phyloP scores from a whole-genome alignment of 2,113 vertebrate species.

The Neotragus pygmaeus region DNA sequence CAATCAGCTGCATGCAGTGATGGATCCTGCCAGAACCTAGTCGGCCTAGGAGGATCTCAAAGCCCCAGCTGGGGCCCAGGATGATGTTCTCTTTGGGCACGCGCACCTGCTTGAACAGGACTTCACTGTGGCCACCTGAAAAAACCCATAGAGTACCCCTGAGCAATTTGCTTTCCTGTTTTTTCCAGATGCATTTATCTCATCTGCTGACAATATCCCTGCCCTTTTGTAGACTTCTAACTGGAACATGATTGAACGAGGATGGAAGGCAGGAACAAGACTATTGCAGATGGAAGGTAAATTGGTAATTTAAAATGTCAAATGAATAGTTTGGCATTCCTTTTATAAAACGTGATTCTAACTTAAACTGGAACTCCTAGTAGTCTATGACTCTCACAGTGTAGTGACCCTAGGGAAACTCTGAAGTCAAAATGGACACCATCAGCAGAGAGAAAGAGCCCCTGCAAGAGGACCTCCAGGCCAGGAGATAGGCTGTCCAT shows the following conservation, averaged over 20 bases:
- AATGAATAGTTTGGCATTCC: background rate
- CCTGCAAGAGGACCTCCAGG: background rate
- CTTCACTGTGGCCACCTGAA: conserved; percentile 76
- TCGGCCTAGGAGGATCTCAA: conserved; percentile 75
- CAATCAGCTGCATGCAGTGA: conserved; percentile 75
- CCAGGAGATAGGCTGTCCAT: background rate
- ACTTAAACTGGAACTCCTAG: background rate
- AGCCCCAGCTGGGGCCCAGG: conserved; percentile 72
- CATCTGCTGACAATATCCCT: background rate
- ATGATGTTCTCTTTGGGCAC: conserved; percentile 77
- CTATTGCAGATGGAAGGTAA: background rate
- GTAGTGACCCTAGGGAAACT: background rate
- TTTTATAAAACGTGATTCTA: background rate
- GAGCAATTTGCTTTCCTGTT: accelerated
- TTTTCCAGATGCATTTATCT: background rate
- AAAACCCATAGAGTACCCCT: background rate
- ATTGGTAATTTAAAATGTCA: background rate
- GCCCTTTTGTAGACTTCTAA: background rate
- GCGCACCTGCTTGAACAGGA: conserved; percentile 72
- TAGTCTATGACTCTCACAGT: background rate
- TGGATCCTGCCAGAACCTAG: conserved; percentile 77
- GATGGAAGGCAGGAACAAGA: background rate
- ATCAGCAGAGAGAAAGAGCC: background rate
- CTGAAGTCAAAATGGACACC: background rate
- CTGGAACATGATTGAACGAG: background rate